These are phyloP conservation scores for Prorops nasuta DNA, from an alignment of 1,140 invertebrate genomes.

Conservation along the genomic window DNA sequence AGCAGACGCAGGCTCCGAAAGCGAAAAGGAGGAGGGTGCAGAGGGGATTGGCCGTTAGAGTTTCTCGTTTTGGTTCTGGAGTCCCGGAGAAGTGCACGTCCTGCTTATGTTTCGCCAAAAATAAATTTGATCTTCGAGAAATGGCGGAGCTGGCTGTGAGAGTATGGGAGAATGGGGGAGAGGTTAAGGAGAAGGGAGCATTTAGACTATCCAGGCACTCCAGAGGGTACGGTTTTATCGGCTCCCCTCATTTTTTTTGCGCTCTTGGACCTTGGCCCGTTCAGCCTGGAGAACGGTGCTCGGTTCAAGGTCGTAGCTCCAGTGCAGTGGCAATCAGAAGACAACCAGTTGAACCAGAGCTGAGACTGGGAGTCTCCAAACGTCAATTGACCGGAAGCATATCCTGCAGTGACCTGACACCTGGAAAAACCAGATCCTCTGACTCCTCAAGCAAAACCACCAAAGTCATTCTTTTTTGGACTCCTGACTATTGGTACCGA, in stretches of 20 bases:
- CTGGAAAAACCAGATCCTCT: constrained; percentile 18
- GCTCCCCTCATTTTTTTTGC: constrained; percentile 52
- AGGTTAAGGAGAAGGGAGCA: neutral
- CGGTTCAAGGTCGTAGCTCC: constrained; percentile 46
- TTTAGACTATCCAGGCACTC: constrained; percentile 31
- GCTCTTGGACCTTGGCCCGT: constrained; percentile 57
- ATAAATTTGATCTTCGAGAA: too few relatives aligned
- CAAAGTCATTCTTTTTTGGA: constrained; percentile 57
- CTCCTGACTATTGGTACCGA: constrained; percentile 60
- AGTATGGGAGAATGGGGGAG: too few relatives aligned
- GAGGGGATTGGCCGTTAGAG: constrained; percentile 23
- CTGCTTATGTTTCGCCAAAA: constrained; percentile 43
- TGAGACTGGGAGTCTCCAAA: constrained; percentile 48
- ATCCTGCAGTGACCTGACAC: constrained; percentile 43
- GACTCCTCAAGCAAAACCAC: constrained; percentile 17
- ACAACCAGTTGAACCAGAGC: constrained; percentile 38
- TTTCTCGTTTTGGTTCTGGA: constrained; percentile 53
- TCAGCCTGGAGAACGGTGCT: constrained; percentile 48
- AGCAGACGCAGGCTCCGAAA: too few relatives aligned
- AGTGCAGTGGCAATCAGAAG: constrained; percentile 46
- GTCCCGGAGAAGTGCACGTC: constrained; percentile 53
- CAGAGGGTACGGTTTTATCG: constrained; percentile 49
- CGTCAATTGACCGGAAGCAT: constrained; percentile 49
- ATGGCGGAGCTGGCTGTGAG: neutral
- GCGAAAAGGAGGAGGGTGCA: too few relatives aligned